Evolutionary conservation across 2,888 invertebrate genomes (phyloP).

Genomic region (Tinea semifulvella): DNA sequence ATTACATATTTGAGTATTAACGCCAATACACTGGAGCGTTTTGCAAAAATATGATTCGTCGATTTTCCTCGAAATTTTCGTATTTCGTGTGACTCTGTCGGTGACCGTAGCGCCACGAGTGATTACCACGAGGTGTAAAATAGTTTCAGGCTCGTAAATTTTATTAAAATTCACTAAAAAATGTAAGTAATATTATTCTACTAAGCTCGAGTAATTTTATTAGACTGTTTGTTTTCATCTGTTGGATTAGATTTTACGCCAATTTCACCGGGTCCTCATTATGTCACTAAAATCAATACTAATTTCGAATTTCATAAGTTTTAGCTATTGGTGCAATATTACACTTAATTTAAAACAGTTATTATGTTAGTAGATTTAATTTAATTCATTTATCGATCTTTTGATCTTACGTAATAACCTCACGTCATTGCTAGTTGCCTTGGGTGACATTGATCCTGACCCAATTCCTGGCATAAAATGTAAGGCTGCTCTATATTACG

Average conservation of each 20-base stretch:
- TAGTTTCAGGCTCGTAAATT: neutral
- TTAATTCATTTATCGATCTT: no score
- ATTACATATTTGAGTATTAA: no score
- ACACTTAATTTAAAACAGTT: neutral
- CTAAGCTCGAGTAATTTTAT: neutral
- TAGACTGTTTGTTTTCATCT: neutral
- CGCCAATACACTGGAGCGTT: neutral
- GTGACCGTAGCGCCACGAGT: conserved; percentile 24
- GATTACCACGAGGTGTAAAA: conserved; percentile 5
- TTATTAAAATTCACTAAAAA: conserved; percentile 6
- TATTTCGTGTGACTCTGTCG: conserved; percentile 10
- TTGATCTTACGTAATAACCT: conserved; percentile 51
- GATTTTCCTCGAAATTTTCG: conserved; percentile 1
- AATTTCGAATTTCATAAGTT: neutral
- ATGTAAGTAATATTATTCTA: conserved; percentile 1
- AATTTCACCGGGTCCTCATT: neutral
- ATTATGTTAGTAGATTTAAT: no score
- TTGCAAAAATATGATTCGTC: neutral
- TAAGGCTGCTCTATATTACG: conserved; percentile 14
- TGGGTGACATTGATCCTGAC: conserved; percentile 60
- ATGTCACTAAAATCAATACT: neutral
- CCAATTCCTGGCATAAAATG: conserved; percentile 17
- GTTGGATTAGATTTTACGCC: neutral
- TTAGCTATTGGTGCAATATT: neutral
- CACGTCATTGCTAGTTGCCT: conserved; percentile 45